phyloP scores from a whole-genome alignment of 2,113 vertebrate genomes.

The Pelvicachromis taeniatus region DNA sequence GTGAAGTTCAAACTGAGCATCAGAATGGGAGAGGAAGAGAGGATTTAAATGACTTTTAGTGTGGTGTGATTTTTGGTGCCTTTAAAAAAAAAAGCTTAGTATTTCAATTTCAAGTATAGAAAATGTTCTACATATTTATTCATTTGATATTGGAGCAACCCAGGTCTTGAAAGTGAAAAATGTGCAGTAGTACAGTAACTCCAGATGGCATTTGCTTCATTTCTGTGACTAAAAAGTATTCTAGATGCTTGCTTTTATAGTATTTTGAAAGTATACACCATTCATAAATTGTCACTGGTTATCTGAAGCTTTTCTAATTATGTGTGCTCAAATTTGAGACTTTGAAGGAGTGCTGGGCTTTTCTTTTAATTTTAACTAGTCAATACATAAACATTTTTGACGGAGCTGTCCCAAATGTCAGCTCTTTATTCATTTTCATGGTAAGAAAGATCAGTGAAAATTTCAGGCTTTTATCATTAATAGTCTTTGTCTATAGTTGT shows the following conservation, averaged over 20 bases:
- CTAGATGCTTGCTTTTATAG: not conserved
- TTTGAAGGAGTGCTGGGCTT: not conserved
- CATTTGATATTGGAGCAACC: not conserved
- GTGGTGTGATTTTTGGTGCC: no score
- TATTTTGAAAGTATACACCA: not conserved
- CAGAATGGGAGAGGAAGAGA: no score
- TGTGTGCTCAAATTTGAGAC: not conserved
- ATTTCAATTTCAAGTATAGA: no score
- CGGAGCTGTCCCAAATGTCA: accelerated
- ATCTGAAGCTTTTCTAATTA: not conserved
- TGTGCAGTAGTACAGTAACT: not conserved
- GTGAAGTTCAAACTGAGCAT: no score
- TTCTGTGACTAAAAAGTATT: not conserved
- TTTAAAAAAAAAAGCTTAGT: not conserved
- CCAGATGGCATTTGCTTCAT: not conserved
- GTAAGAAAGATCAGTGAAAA: not conserved
- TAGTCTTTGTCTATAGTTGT: not conserved
- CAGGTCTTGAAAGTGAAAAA: not conserved
- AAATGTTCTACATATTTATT: not conserved
- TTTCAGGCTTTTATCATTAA: not conserved
- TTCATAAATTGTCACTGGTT: not conserved
- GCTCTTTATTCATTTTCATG: not conserved
- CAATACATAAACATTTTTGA: not conserved
- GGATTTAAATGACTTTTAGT: no score
- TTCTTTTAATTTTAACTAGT: not conserved